These are phyloP conservation scores for Cantharis rustica DNA, from an alignment of 2,888 invertebrate genomes.

Conservation along the genomic window DNA sequence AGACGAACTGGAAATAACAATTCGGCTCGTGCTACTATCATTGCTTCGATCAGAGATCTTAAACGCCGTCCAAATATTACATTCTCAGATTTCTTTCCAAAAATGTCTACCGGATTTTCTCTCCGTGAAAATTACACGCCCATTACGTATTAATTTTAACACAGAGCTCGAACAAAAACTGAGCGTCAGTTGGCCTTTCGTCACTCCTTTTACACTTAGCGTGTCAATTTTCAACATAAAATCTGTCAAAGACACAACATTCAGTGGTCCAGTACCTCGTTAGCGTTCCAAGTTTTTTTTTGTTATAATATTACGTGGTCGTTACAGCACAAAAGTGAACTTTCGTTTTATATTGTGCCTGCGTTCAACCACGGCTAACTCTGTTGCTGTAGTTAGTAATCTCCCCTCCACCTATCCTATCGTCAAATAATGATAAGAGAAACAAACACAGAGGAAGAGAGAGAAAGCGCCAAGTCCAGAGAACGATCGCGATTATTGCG, in stretches of 20 bases:
- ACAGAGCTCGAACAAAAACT: neutral
- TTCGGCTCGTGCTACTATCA: neutral
- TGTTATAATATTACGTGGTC: neutral
- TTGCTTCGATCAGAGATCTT: neutral
- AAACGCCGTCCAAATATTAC: neutral
- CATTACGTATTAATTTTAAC: neutral
- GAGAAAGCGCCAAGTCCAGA: conserved; percentile 11
- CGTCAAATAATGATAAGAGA: conserved; percentile 20
- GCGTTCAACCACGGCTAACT: conserved; percentile 23
- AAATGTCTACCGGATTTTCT: neutral
- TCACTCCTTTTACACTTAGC: neutral
- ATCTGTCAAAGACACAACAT: conserved; percentile 21
- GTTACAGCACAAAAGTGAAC: conserved; percentile 10
- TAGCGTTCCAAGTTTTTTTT: conserved; percentile 10
- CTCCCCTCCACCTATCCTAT: conserved; percentile 11
- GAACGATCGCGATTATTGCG: conserved; percentile 21
- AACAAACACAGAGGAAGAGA: conserved; percentile 13
- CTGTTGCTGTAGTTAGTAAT: conserved; percentile 18
- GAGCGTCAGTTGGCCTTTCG: neutral
- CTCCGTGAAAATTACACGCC: neutral
- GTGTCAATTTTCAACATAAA: conserved; percentile 4
- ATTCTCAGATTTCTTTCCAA: neutral
- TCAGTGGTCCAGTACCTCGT: conserved; percentile 13
- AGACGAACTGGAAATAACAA: neutral
- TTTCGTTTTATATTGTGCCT: conserved; percentile 25